phyloP scores from a whole-genome alignment of 2,113 vertebrate genomes.

The Carettochelys insculpta region DNA sequence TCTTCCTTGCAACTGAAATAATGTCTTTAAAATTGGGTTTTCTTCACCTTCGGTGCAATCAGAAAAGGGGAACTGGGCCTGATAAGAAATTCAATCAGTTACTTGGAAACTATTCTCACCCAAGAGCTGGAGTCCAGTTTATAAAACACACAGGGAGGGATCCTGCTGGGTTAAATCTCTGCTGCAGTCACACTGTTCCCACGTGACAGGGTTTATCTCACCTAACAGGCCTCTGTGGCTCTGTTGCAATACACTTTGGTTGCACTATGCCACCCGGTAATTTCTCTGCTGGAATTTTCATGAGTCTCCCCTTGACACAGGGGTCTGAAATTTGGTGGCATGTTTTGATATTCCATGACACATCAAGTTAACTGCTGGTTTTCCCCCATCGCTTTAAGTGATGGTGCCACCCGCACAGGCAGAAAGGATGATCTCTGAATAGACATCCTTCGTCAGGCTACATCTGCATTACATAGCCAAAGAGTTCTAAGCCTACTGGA shows the following conservation, averaged over 20 bases:
- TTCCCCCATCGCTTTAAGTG: constrained; percentile 42
- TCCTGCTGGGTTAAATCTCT: constrained; percentile 40
- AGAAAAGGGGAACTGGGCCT: background rate
- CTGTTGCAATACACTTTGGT: constrained; percentile 15
- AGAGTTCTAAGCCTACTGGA: background rate
- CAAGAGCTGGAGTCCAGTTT: constrained; percentile 42
- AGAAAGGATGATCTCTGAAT: constrained; percentile 9
- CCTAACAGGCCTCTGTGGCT: constrained; percentile 36
- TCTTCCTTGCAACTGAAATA: background rate
- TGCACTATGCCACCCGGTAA: constrained; percentile 40
- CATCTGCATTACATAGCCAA: background rate
- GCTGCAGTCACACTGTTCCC: constrained; percentile 37
- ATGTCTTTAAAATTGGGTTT: background rate
- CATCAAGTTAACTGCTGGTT: background rate
- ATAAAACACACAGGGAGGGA: constrained; percentile 34
- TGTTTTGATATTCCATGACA: constrained; percentile 57
- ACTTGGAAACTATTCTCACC: background rate
- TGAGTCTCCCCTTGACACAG: constrained; percentile 57
- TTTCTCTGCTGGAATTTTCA: constrained; percentile 54
- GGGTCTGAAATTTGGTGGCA: constrained; percentile 42
- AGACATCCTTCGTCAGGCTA: background rate
- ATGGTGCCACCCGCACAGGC: background rate
- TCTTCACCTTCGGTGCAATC: background rate
- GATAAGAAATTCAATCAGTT: background rate
- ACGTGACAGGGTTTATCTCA: constrained; percentile 1